These are phyloP conservation scores for Brachionus rotundiformis DNA, from an alignment of 1,140 invertebrate species.

Conservation along the genomic window DNA sequence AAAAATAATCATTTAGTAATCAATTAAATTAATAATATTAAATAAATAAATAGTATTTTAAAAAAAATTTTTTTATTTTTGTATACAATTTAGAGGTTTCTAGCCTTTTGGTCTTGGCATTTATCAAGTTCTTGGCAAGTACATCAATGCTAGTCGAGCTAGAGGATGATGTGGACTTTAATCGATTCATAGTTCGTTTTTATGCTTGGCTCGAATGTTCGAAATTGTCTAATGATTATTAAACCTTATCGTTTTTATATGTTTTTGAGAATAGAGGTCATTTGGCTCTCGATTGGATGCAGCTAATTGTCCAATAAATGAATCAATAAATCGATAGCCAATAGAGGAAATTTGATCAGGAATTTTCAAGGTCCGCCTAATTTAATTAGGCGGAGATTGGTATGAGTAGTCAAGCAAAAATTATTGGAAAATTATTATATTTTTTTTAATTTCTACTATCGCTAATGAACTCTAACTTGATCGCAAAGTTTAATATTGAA, in stretches of 20 bases:
- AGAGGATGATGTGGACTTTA: neutral
- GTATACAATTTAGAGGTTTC: conserved; percentile 15
- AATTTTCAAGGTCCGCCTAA: neutral
- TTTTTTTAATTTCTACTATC: neutral
- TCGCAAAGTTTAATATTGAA: conserved; percentile 24
- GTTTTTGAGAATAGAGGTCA: neutral
- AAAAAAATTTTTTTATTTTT: conserved; percentile 10
- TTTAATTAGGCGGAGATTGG: neutral
- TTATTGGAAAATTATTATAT: too few species aligned
- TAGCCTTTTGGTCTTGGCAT: conserved; percentile 30
- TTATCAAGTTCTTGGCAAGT: conserved; percentile 43
- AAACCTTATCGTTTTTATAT: conserved; percentile 47
- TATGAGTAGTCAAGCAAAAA: neutral
- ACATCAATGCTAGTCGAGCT: conserved; percentile 35
- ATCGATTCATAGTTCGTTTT: conserved; percentile 25
- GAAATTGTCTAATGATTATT: conserved; percentile 43
- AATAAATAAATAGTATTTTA: neutral
- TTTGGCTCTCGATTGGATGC: neutral
- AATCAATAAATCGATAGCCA: conserved; percentile 28
- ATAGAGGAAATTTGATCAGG: neutral
- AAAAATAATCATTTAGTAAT: too few species aligned
- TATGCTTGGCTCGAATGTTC: conserved; percentile 13
- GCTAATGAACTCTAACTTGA: conserved; percentile 45
- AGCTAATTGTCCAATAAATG: conserved; percentile 5
- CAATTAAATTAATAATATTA: conserved; percentile 9